A percentile compares a stretch with the other conserved stretches of the same genome.
Conservation (phyloP, 2,888 invertebrate species). For the Ornithoptera alexandrae region DNA sequence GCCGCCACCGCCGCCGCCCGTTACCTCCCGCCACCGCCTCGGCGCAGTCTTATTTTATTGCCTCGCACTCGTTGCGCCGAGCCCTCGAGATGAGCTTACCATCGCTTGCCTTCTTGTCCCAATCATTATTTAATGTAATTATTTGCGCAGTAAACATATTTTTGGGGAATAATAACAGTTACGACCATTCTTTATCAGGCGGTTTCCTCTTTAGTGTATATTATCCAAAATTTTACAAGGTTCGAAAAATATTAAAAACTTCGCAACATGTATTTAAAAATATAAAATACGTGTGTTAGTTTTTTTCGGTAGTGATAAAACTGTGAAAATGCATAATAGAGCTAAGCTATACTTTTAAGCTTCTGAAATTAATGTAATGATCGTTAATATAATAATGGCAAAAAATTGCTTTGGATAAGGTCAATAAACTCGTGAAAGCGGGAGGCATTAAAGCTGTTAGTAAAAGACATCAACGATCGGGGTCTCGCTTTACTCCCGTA, state of each 20-base stretch:
- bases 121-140: constrained; percentile 77
- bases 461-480: constrained; percentile 77
- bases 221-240: constrained; percentile 39
- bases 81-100: constrained; percentile 72
- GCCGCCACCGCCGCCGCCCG: constrained; percentile 4
- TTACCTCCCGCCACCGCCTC: constrained; percentile 37
- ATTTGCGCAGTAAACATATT: constrained; percentile 65
- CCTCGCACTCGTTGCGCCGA: constrained; percentile 59
- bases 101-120: constrained; percentile 61
- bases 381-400: constrained; percentile 16
- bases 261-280: neutral
- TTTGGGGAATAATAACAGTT: constrained; percentile 67
- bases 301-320: neutral
- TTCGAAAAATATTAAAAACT: constrained; percentile 28
- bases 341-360: neutral
- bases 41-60: constrained; percentile 64
- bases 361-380: constrained; percentile 4
- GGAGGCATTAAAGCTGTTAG: constrained; percentile 57
- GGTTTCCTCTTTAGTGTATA: constrained; percentile 44
- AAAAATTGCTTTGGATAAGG: constrained; percentile 35
- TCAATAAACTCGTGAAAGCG: constrained; percentile 66
- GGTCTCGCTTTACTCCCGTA: constrained; percentile 36
- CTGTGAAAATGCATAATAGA: neutral
- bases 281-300: constrained; percentile 3
- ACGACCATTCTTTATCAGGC: constrained; percentile 56